Conservation (phyloP, 2,888 invertebrate genomes). For the Malthinus flaveolus region DNA sequence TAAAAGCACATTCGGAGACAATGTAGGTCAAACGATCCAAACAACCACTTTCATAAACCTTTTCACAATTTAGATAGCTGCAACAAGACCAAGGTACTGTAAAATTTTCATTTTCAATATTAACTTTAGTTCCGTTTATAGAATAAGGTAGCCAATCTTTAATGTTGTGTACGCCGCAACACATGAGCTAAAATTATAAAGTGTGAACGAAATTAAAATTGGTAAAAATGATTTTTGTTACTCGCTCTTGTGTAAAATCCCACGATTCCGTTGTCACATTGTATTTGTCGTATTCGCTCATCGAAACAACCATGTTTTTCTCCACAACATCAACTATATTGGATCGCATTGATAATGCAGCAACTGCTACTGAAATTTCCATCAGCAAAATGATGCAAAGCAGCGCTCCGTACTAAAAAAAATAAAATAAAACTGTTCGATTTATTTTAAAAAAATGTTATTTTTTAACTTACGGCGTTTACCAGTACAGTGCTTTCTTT, state of each 20-base stretch:
- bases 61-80: constrained; percentile 13
- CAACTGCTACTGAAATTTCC: constrained; percentile 63
- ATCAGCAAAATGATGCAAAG: constrained; percentile 61
- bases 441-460: no score
- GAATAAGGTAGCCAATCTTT: constrained; percentile 45
- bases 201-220: neutral
- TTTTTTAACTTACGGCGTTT: constrained; percentile 57
- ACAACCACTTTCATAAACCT: constrained; percentile 59
- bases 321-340: constrained; percentile 53
- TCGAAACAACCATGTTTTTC: constrained; percentile 56
- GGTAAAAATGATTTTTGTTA: constrained; percentile 46
- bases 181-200: constrained; percentile 46
- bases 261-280: constrained; percentile 55
- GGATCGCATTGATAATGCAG: constrained; percentile 58
- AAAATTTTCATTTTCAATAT: constrained; percentile 4
- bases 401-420: constrained; percentile 59
- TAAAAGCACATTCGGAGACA: constrained; percentile 70
- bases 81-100: constrained; percentile 25
- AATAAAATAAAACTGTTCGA: neutral
- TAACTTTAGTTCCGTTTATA: constrained; percentile 17
- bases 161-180: constrained; percentile 50
- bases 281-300: constrained; percentile 51
- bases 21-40: constrained; percentile 62
- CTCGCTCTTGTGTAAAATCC: constrained; percentile 62
- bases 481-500: constrained; percentile 76